Conservation (phyloP, 2,797 vertebrate species). For the Propithecus perrieri region DNA sequence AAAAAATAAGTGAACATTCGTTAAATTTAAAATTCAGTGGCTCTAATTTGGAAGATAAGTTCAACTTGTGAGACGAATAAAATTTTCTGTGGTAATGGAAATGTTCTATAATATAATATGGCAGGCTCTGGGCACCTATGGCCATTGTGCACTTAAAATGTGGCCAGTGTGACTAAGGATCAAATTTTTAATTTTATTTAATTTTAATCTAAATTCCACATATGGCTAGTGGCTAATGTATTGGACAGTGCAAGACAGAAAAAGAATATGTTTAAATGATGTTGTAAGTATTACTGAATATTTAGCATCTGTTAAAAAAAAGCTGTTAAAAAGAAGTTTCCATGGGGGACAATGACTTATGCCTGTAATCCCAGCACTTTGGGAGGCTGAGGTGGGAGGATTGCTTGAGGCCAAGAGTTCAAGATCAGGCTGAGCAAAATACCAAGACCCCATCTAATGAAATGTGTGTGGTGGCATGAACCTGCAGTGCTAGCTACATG, state of each 20-base stretch:
- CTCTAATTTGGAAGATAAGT: background rate
- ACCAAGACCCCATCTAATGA: background rate
- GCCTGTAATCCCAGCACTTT: background rate
- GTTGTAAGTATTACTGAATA: background rate
- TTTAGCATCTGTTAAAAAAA: background rate
- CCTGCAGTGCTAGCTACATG: background rate
- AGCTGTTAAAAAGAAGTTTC: background rate
- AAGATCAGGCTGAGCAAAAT: background rate
- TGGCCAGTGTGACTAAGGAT: background rate
- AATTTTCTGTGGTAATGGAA: background rate
- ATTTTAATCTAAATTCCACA: background rate
- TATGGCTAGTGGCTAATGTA: background rate
- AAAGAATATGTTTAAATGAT: background rate
- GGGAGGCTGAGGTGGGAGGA: background rate
- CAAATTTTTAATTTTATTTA: background rate
- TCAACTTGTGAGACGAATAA: background rate
- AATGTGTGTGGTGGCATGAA: background rate
- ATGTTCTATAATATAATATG: background rate
- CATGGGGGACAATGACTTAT: background rate
- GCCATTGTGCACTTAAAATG: background rate
- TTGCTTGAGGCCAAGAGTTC: background rate
- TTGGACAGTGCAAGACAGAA: background rate
- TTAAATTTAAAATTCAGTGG: slow-evolving; percentile 19
- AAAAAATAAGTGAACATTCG: slow-evolving; percentile 30
- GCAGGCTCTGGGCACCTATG: background rate